Base-by-base conservation (phyloP, 2,888 invertebrate species). In the Acrobasis consociella region DNA sequence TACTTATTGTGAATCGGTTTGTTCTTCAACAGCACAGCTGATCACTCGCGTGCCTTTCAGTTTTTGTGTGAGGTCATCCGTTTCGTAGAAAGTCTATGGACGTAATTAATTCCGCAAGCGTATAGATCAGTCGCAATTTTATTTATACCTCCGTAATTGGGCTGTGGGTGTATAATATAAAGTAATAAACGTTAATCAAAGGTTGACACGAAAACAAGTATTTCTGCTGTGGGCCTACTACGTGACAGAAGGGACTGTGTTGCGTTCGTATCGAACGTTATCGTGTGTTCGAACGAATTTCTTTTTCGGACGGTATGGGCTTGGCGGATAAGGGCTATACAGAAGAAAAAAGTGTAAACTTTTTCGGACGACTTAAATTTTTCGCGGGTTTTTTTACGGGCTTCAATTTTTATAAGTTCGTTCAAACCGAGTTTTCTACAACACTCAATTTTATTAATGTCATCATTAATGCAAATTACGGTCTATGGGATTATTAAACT, bases 161-260 rank as follows among this genome's bases (percentile, higher is more conserved):
- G 9, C 11, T 37, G 60, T 60, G 60, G 60, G 60, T 51, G 60
- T 60, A 51, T 51, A 51, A 60, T 60, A 51, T 17, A 17, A n/a
- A 60, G 22, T 39, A 51, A 60, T 60, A 60, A 60, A 60, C 51
- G 60, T 60, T 60, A 42, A 60, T 60, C 60, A 60, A 60, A 60
- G 60, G 60, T 60, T 60, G 60, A 60, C 60, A 42, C 9, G 9
- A 58, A 49, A 55, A 49, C 31, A 9, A n/a, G n/a, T 49, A 1
- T 50, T 50, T 59, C 58, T 58, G 1, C 37, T n/a, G 38, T 9
- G 56, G 42, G 8, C 56, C 56, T 56, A 56, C 56, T 9, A 56
- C 46, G 42, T 46, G 13, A 56, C 15, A 8, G 52, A 8, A 31
- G n/a, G 3, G 31, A 56, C 22, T 39, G 37, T 31, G 53, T 1